Conservation (phyloP, 2,888 invertebrate species). For the Cryptosula pallasiana region DNA sequence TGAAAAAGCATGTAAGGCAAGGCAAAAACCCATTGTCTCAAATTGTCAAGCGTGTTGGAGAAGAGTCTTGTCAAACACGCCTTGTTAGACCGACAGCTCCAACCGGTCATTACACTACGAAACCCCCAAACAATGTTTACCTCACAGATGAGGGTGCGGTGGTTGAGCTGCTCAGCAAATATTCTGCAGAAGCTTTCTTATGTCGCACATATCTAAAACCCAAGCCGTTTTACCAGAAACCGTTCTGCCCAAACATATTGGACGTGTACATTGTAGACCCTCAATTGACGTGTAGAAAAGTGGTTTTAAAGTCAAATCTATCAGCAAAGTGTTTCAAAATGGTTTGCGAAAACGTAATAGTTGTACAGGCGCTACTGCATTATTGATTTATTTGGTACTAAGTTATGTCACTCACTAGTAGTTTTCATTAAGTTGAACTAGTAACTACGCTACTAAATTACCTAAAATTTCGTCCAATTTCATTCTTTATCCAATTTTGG, state of each 20-base stretch:
- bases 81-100: not conserved
- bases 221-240: not conserved
- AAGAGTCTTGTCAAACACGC: not conserved
- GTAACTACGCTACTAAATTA: too few relatives aligned
- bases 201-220: not conserved
- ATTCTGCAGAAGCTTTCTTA: not conserved
- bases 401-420: too few relatives aligned
- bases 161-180: not conserved
- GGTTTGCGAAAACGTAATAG: not conserved
- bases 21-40: not conserved
- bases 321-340: not conserved
- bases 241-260: not conserved
- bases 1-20: not conserved
- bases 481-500: too few relatives aligned
- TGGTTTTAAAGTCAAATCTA: not conserved
- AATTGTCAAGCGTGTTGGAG: not conserved
- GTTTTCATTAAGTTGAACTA: too few relatives aligned
- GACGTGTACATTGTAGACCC: not conserved
- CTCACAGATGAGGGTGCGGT: not conserved
- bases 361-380: not conserved
- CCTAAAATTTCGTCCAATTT: too few relatives aligned
- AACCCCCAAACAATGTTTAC: not conserved
- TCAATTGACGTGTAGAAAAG: not conserved
- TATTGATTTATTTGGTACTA: too few relatives aligned
- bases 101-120: not conserved